phyloP scores from a whole-genome alignment of 2,113 vertebrate species.

The Mormoops blainvillei region DNA sequence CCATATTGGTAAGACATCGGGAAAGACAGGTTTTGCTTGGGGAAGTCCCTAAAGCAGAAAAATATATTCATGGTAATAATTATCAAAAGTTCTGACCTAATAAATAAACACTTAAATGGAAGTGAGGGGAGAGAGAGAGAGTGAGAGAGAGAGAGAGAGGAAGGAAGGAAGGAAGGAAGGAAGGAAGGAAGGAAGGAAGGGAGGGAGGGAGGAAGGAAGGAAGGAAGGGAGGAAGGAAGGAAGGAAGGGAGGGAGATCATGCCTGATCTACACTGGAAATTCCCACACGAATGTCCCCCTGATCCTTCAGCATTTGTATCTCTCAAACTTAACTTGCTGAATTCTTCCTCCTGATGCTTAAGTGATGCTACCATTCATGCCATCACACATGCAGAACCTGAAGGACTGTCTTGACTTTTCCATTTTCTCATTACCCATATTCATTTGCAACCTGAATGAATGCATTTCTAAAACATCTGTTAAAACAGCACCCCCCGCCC shows the following conservation, averaged over 20 bases:
- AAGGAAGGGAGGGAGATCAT: background rate
- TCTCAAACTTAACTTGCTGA: background rate
- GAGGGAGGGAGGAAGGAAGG: too few species aligned
- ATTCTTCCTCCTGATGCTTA: background rate
- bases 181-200: too few species aligned
- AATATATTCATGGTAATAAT: background rate
- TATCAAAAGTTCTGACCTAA: background rate
- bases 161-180: too few species aligned
- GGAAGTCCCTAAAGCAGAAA: background rate
- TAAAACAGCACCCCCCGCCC: background rate
- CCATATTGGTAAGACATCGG: background rate
- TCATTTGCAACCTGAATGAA: background rate
- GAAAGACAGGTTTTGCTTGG: background rate
- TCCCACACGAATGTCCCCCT: background rate
- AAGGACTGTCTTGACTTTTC: background rate
- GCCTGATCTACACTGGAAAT: background rate
- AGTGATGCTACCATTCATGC: accelerated
- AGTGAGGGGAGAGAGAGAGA: background rate
- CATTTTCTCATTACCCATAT: background rate
- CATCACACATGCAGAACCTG: background rate
- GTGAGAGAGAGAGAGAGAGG: too few species aligned
- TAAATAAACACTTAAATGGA: background rate
- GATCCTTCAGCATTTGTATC: background rate
- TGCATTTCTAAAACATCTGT: background rate
- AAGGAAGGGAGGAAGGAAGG: background rate